Conservation (phyloP, 2,888 invertebrate species). For the Morpho deidamia region DNA sequence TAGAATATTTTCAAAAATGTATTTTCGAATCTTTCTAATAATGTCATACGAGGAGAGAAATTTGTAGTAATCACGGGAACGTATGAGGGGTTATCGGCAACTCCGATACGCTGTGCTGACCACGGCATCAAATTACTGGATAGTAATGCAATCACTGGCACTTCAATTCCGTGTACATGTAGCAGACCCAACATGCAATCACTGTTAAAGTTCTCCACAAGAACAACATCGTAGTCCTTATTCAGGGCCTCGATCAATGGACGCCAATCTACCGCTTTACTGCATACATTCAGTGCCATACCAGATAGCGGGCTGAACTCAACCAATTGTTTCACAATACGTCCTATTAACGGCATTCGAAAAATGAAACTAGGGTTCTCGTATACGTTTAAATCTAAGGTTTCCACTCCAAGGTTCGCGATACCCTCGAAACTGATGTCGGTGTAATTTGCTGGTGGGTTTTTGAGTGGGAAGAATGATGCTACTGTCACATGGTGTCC, state of each 20-base stretch:
- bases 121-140: constrained; percentile 80
- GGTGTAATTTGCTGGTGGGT: constrained; percentile 65
- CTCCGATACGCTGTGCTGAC: constrained; percentile 61
- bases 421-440: constrained; percentile 61
- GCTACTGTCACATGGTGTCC: constrained; percentile 81
- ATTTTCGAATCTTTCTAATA: constrained; percentile 67
- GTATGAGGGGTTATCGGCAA: constrained; percentile 71
- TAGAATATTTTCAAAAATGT: constrained; percentile 45
- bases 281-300: constrained; percentile 54
- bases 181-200: constrained; percentile 81
- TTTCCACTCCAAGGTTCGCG: constrained; percentile 50
- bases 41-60: constrained; percentile 66
- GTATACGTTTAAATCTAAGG: constrained; percentile 45
- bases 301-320: constrained; percentile 50
- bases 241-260: constrained; percentile 52
- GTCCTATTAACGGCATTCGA: constrained; percentile 40
- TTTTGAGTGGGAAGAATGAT: constrained; percentile 75
- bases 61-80: constrained; percentile 74
- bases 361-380: constrained; percentile 40
- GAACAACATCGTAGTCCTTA: constrained; percentile 78
- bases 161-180: constrained; percentile 68
- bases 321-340: constrained; percentile 36
- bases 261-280: constrained; percentile 53
- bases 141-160: constrained; percentile 76
- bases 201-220: constrained; percentile 81